Base-by-base conservation (phyloP, 1,140 invertebrate genomes). In the Neomicropteryx cornuta region DNA sequence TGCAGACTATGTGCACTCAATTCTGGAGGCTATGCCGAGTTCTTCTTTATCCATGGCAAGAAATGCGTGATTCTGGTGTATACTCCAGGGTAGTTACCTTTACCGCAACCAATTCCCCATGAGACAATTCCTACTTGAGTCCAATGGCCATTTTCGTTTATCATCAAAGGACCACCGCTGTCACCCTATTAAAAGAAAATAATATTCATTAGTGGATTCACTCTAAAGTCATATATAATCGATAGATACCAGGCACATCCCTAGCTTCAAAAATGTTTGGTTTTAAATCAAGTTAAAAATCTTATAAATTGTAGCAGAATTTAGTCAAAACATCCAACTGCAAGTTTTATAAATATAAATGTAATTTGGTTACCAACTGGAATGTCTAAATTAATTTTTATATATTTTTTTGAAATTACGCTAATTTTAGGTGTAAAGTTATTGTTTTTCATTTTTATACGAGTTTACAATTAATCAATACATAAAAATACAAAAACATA, bases 91-190 rank as follows among this genome's bases (percentile, higher is more conserved):
- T 86, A 88, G 57, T 87, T 80, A 17, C 82, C 82, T 66, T 90
- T 83, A 5, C 89, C 91, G 55, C 91, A 95, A 18, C 89, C 88
- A 48, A 91, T 88, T 18, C 93, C 93, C 85, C 87, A 95, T 11
- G 87, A 90, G 1, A 93, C 88, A 10, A 96, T 79, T 21, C 91
- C 92, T 2, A 91, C 83, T 66, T 87, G 82, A 0, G 73, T 82
- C 79, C 84, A 87, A 39, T 75, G 72, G 8, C 73, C 72, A 18
- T 79, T 81, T 28, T 81, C 74, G 46, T 83, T 79, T 10, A 90
- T 77, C 72, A 90, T 83, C 49, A 95, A 63, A 2, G 91, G 88
- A 33, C 91, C 90, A 6, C 89, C 90, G 49, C 86, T 90, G 62
- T 94, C 91, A 42, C 89, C 89, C 89, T 93, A 56, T 43, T 57